Percentiles rank a stretch among this genome's conserved stretches.
Evolutionary conservation across 2,113 vertebrate species (phyloP).

Genomic region (Cottus gobio): DNA sequence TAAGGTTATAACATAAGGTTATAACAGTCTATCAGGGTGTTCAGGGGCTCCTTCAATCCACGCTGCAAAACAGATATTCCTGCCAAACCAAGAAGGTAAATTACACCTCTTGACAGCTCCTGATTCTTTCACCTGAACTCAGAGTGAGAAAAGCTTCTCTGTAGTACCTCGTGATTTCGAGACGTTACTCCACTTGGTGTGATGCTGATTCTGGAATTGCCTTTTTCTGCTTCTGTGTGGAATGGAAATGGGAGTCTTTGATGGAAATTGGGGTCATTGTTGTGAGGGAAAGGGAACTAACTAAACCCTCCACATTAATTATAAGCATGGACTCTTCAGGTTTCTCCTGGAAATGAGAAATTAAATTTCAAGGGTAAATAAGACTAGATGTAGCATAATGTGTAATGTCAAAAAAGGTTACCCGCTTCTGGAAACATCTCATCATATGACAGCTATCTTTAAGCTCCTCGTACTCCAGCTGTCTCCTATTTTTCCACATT

Average conservation of each 20-base stretch:
- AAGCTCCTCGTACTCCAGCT: neutral
- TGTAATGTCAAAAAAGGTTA: neutral
- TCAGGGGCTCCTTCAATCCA: neutral
- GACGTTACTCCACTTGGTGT: conserved; percentile 15
- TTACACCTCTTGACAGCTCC: neutral
- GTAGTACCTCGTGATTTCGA: conserved; percentile 5
- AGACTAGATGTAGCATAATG: neutral
- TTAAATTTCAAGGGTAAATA: conserved; percentile 9
- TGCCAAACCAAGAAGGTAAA: conserved; percentile 6
- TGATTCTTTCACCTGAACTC: conserved; percentile 1
- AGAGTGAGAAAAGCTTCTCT: conserved; percentile 24
- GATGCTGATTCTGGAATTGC: conserved; percentile 31
- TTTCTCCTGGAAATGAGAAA: neutral
- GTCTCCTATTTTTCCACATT: neutral
- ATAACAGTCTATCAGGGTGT: conserved; percentile 5
- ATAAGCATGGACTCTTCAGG: neutral
- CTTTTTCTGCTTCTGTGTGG: conserved; percentile 13
- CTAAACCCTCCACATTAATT: conserved; percentile 12
- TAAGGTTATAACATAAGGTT: conserved; percentile 14
- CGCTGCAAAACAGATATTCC: neutral
- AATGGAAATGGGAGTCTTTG: conserved; percentile 40
- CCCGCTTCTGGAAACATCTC: too few relatives aligned
- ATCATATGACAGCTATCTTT: neutral
- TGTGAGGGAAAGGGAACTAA: neutral
- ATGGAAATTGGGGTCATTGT: conserved; percentile 38